Base-by-base conservation (phyloP, 2,797 vertebrate species). In the Craterocephalus amniculus region DNA sequence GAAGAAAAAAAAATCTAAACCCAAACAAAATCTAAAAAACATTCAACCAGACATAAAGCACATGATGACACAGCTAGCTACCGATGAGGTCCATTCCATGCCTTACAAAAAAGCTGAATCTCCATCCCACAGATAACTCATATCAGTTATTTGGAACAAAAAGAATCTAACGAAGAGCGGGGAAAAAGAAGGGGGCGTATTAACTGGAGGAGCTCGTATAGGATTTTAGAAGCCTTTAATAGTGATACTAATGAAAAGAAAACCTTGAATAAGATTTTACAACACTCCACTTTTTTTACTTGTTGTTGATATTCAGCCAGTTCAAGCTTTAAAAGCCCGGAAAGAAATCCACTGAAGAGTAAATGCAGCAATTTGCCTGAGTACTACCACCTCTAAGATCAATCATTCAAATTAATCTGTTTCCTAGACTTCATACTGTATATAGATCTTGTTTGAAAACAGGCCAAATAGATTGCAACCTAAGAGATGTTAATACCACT, bases 281-380 rank as follows among this genome's bases (percentile, higher is more conserved):
- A 40, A 45, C 5, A 38, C 4, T 43, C 13, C 29, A 57, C 66
- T 20, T 65, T 79, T 74, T 77, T 55, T 75, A 57, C 81, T 64
- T 43, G 40, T 36, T 7, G 45, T 69, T 82, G 83, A 80, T 57
- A 59, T 76, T 71, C 52, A 75, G 69, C 76, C 78, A 85, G 58
- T 58, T 83, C 66, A 64, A 75, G 84, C 74, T 63, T 52, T 57
- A 26, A 36, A 26, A 83, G 64, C 63, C 38, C 63, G 71, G 45
- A 75, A 70, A 79, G 38, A 76, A 61, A 80, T 49, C 29, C 40
- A 76, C 65, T 72, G 61, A 70, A 36, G 13, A 43, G 62, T 79
- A 29, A 49, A 11, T 22, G 61, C 54, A 27, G 56, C 74, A 73
- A n/a, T 14, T 61, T 0, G 24, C 27, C 20, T 32, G 26, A 63